These are phyloP conservation scores for Apteryx mantelli DNA, from an alignment of 2,113 vertebrate genomes.

Conservation along the genomic window DNA sequence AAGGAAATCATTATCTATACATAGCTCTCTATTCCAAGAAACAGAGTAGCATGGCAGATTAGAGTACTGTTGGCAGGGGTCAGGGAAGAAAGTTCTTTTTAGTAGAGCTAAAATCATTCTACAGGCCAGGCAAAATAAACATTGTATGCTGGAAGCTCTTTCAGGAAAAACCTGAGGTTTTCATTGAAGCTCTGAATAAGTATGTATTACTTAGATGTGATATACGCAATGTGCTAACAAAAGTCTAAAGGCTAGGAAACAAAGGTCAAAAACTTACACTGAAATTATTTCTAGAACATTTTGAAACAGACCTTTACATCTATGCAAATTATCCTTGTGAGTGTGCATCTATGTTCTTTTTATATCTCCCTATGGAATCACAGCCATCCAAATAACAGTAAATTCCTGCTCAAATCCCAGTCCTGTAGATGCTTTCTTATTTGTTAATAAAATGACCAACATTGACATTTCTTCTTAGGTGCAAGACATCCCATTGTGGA, in stretches of 20 bases:
- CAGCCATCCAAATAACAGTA: not conserved
- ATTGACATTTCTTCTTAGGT: not conserved
- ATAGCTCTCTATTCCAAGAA: not conserved
- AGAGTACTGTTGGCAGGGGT: not conserved
- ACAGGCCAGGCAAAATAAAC: not conserved
- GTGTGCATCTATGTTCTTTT: not conserved
- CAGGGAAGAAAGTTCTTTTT: not conserved
- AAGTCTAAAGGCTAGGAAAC: not conserved
- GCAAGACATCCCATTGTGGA: not conserved
- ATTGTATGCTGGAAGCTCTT: not conserved
- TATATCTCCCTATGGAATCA: not conserved
- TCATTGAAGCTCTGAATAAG: not conserved
- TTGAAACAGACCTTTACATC: not conserved
- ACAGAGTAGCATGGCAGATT: not conserved
- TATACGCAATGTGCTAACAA: not conserved
- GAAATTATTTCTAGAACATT: not conserved
- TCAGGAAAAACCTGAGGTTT: not conserved
- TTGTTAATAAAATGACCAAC: not conserved
- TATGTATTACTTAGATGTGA: not conserved
- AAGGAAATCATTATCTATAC: not conserved
- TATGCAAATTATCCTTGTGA: not conserved
- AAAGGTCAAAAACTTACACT: rapidly evolving
- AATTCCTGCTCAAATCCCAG: not conserved
- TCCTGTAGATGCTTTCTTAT: not conserved
- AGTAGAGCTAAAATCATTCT: not conserved